A percentile compares a stretch with the other conserved stretches of the same genome.
These are phyloP conservation scores for Graptemys geographica DNA, from an alignment of 2,797 vertebrate species.

Conservation along the genomic window DNA sequence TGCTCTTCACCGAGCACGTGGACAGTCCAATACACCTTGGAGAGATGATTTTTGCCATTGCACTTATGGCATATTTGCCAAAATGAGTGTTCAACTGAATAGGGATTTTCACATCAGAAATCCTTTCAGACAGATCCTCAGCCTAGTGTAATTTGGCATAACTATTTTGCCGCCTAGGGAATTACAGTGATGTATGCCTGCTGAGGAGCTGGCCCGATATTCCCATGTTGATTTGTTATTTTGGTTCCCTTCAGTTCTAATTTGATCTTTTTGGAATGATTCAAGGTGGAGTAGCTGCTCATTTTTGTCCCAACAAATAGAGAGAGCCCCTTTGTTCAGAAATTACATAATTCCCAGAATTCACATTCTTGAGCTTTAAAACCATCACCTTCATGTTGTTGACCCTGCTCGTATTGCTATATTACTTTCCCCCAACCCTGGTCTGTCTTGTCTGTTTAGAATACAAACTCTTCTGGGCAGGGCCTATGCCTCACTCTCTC, in stretches of 20 bases:
- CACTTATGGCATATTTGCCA: not conserved
- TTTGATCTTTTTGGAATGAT: not conserved
- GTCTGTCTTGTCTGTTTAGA: constrained; percentile 34
- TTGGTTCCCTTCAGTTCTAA: not conserved
- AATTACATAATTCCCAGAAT: not conserved
- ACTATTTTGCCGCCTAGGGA: not conserved
- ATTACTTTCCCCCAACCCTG: not conserved
- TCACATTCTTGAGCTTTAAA: not conserved
- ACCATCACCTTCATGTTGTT: not conserved
- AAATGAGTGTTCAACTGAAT: not conserved
- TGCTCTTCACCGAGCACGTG: not conserved
- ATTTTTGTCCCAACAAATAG: not conserved
- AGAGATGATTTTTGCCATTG: constrained; percentile 18
- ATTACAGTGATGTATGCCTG: not conserved
- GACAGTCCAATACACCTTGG: not conserved
- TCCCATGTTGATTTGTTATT: not conserved
- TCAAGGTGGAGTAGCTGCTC: not conserved
- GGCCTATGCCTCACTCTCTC: not conserved
- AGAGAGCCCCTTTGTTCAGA: not conserved
- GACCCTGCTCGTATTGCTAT: not conserved
- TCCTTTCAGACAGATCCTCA: constrained; percentile 62
- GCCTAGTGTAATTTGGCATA: constrained; percentile 66
- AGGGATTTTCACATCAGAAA: constrained; percentile 41
- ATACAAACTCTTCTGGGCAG: not conserved
- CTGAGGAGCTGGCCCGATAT: not conserved